Conservation (phyloP, 2,113 vertebrate genomes). For the Epinephelus cyanopodus region DNA sequence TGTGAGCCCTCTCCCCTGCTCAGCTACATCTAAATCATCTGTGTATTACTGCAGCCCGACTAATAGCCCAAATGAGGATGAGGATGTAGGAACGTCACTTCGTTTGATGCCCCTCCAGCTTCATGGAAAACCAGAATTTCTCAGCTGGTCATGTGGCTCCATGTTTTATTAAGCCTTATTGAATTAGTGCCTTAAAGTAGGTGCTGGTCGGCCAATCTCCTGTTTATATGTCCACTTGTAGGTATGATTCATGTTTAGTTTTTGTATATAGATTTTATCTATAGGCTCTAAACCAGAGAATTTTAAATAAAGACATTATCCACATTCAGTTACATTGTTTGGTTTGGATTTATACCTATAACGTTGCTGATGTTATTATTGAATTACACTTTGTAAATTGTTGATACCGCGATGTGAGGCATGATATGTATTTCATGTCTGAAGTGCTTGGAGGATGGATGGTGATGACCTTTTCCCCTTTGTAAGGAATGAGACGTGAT, state of each 20-base stretch:
- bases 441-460: background rate
- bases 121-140: constrained; percentile 26
- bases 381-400: background rate
- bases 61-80: constrained; percentile 30
- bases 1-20: background rate
- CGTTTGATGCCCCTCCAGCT: constrained; percentile 45
- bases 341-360: constrained; percentile 10
- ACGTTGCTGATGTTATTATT: background rate
- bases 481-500: constrained; percentile 6
- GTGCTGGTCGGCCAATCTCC: constrained; percentile 25
- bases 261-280: constrained; percentile 54
- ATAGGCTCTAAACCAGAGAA: constrained; percentile 45
- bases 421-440: background rate
- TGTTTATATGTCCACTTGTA: constrained; percentile 37
- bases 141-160: constrained; percentile 32
- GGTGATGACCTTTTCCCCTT: background rate
- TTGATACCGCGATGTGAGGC: no score
- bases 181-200: constrained; percentile 21
- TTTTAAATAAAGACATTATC: constrained; percentile 76
- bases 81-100: constrained; percentile 17
- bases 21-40: constrained; percentile 49
- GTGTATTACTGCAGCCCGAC: constrained; percentile 35
- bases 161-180: constrained; percentile 36
- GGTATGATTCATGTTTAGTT: constrained; percentile 47
- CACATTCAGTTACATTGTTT: background rate